phyloP scores from a whole-genome alignment of 2,113 vertebrate genomes.

The Dascyllus trimaculatus region DNA sequence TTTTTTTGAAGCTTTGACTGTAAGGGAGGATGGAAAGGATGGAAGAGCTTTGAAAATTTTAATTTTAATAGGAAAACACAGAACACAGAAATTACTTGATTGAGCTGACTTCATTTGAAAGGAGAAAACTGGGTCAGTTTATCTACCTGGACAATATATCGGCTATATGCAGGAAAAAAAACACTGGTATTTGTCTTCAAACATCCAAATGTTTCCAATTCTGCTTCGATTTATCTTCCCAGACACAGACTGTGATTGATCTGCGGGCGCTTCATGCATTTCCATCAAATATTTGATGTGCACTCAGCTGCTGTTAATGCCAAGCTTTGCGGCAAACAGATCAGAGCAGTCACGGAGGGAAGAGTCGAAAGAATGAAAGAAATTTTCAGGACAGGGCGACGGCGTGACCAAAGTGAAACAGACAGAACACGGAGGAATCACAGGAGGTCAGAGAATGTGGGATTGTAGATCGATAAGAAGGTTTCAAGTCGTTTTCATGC shows the following conservation, averaged over 20 bases:
- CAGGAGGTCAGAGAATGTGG: constrained; percentile 2
- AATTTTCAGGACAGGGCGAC: background rate
- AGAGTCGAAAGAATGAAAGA: constrained; percentile 9
- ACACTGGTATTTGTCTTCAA: constrained; percentile 25
- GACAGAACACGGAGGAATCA: background rate
- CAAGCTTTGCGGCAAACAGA: constrained; percentile 46
- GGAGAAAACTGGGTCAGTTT: background rate
- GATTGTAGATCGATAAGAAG: constrained; percentile 26
- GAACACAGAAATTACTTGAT: too few species aligned
- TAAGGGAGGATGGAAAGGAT: too few species aligned
- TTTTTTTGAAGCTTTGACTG: too few species aligned
- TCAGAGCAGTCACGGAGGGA: constrained; percentile 44
- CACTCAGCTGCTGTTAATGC: constrained; percentile 45
- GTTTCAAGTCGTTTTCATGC: background rate
- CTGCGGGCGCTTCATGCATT: constrained; percentile 31
- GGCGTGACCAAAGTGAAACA: constrained; percentile 28
- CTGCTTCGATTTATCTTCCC: constrained; percentile 35
- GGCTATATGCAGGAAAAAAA: background rate
- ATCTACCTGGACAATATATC: background rate
- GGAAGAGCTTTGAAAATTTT: too few species aligned
- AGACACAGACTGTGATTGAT: constrained; percentile 42
- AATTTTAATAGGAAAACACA: too few species aligned
- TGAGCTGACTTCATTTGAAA: too few species aligned
- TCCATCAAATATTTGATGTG: constrained; percentile 54
- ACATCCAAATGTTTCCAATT: constrained; percentile 19